Evolutionary conservation across 2,113 vertebrate species (phyloP).

Genomic region (Hippolais icterina): DNA sequence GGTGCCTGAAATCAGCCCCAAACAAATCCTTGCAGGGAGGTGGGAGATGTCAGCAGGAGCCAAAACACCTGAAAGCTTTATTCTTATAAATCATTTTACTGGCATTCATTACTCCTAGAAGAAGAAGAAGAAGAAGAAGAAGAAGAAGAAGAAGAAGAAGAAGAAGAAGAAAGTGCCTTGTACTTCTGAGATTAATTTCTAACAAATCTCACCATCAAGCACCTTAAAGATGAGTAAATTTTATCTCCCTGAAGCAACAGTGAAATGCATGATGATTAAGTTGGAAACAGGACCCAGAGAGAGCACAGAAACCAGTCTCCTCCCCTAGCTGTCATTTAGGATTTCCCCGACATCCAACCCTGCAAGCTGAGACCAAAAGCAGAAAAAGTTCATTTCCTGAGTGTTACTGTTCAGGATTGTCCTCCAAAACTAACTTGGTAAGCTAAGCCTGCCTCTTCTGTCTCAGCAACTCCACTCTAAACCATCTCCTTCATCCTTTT

Average conservation of each 20-base stretch:
- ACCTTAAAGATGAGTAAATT: neutral
- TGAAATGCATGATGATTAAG: neutral
- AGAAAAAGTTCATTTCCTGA: conserved; percentile 11
- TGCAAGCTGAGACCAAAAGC: neutral
- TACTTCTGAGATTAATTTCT: neutral
- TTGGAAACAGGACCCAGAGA: neutral
- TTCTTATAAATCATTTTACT: neutral
- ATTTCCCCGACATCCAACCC: neutral
- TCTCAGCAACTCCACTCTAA: neutral
- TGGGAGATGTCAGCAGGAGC: neutral
- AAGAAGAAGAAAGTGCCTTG: neutral
- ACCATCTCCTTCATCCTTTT: neutral
- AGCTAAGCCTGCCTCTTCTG: neutral
- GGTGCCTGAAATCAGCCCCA: neutral
- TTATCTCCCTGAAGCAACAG: neutral
- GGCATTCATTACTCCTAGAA: neutral
- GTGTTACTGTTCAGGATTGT: neutral
- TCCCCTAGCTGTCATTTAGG: neutral
- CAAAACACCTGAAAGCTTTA: neutral
- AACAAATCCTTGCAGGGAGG: neutral
- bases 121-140: too few species aligned
- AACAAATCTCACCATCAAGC: neutral
- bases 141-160: too few species aligned
- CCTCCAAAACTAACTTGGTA: conserved; percentile 18
- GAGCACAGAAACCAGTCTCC: neutral